Base-by-base conservation (phyloP, 2,797 vertebrate genomes). In the Pseudomugil gertrudae region DNA sequence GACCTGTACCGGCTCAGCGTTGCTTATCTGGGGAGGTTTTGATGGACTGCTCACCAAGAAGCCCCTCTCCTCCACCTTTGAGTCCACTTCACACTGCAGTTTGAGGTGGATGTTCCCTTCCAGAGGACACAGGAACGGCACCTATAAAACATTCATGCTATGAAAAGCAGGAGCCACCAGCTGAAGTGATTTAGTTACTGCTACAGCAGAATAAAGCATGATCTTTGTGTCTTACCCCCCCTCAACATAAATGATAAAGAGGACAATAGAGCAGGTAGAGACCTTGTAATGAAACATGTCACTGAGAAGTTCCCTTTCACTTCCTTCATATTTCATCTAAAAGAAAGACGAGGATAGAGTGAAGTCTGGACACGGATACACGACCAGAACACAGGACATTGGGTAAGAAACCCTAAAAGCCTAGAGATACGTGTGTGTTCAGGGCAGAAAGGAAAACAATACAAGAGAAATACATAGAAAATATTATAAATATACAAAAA, bases 41-140 rank as follows among this genome's bases (percentile, higher is more conserved):
- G 29, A 33, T 9, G 36, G 4, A 11, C 47, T 40, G 29, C 95
- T 96, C 90, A 99, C 97, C 94, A 99, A 86, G 86, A 99, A 99
- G 17, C 97, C 96, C 76, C 75, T 95, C 77, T 97, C 96, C 63
- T 97, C 96, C 76, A 97, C 91, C 13, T 70, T 92, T 5, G 95
- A 96, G 69, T 95, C 95, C 58, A 98, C 95, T 79, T 97, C 95
- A 84, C 97, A 99, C 86, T 96, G 96, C 86, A 98, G 83, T 84
- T 94, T 97, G 15, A 99, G 90, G 87, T 95, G 93, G 84, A 98
- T 86, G 63, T 98, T 95, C n/a, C 98, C 97, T 90, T 99, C 97
- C 92, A 99, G 86, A 32, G 97, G 95, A 76, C 95, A 97, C 81
- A 98, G 70, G 92, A 98, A 96, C 0, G 96, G 96, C 56, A 98